Evolutionary conservation across 2,888 invertebrate genomes (phyloP), one percentile per base, ranked within the genome.

Genomic region (Thelaira solivaga): DNA sequence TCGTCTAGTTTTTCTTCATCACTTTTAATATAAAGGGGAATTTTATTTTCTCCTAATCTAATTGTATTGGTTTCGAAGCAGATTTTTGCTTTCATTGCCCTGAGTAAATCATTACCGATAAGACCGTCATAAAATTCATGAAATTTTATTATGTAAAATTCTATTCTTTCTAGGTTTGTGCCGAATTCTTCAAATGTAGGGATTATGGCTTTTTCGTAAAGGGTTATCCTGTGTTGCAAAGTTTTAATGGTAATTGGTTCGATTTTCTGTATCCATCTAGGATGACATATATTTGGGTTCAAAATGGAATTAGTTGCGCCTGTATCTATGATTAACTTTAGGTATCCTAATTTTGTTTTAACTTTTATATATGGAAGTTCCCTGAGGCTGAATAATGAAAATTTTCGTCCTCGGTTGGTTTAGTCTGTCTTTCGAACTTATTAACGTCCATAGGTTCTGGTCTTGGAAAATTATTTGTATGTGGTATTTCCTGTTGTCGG

Each of bases 231-330:
- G 13, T 57, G 57, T 36, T 57, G 57, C 13, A 57, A 24, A n/a
- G 57, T 39, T 39, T 57, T 57, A 24, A 57, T 57, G 18, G 57
- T n/a, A 8, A 41, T 39, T 16, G 24, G 57, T 6, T 39, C 16
- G 16, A 39, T 24, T 57, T 57, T 39, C 10, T 26, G 36, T 39
- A 57, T 57, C 39, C 57, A 57, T 41, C 20, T 53, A 18, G 53
- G 53, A 39, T 57, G 57, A 22, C 57, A 57, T 39, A 57, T 57
- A 26, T 24, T 39, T 41, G 57, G 57, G 34, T 57, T 39, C n/a
- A 57, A 24, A 39, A 57, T 57, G 16, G 57, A 57, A 39, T 57
- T 57, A 22, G 39, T 57, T 10, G 39, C 57, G 26, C 57, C 57
- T 13, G 57, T n/a, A n/a, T n/a, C n/a, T n/a, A n/a, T n/a, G n/a